Evolutionary conservation across 2,113 vertebrate genomes (phyloP).

Genomic region (Ameiurus melas): DNA sequence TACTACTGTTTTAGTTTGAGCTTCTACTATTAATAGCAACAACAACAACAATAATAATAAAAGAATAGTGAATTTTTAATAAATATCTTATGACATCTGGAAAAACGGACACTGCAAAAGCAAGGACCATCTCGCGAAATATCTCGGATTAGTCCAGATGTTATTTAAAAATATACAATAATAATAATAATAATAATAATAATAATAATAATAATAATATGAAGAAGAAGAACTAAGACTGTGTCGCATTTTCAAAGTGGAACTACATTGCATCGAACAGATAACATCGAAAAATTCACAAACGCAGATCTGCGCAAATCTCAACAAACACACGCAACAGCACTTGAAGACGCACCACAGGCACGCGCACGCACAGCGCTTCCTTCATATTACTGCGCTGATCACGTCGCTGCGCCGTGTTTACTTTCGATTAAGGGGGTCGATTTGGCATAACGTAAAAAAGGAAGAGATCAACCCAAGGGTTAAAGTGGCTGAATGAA

Average conservation of each 20-base stretch:
- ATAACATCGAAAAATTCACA: not conserved
- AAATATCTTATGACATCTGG: not conserved
- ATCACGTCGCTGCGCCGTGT: not conserved
- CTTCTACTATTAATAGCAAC: not conserved
- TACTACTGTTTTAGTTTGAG: not conserved
- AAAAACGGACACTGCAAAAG: not conserved
- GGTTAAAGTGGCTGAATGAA: slow-evolving; percentile 11
- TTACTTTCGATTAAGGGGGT: not conserved
- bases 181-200: too few relatives aligned
- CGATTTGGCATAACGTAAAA: not conserved
- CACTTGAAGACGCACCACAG: slow-evolving; percentile 15
- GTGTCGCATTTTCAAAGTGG: not conserved
- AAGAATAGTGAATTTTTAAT: not conserved
- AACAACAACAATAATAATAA: too few relatives aligned
- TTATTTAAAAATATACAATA: not conserved
- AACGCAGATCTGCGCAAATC: slow-evolving; percentile 31
- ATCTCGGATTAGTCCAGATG: not conserved
- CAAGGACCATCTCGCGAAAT: not conserved
- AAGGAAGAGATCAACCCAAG: not conserved
- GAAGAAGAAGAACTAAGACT: not conserved
- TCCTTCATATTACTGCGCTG: not conserved
- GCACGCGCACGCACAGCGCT: not conserved
- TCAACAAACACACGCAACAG: slow-evolving; percentile 32
- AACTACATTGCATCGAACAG: not conserved
- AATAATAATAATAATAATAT: too few relatives aligned